A percentile compares a stretch with the other conserved stretches of the same genome.
Conservation (phyloP, 2,797 vertebrate genomes). For the Ctenosaura bakeri region DNA sequence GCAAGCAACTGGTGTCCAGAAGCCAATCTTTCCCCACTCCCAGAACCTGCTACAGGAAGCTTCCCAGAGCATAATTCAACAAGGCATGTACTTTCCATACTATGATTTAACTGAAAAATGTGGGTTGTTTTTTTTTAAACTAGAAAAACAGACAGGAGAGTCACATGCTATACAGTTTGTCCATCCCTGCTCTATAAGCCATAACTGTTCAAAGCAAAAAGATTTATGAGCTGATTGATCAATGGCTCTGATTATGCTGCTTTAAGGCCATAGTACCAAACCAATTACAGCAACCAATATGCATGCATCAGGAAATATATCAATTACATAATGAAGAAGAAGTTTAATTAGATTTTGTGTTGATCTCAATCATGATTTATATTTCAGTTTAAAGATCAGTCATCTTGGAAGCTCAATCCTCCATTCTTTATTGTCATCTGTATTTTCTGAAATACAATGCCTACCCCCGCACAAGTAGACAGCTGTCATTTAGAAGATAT, state of each 20-base stretch:
- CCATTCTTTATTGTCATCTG: not conserved
- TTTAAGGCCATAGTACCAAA: not conserved
- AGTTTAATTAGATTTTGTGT: not conserved
- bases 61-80: not conserved
- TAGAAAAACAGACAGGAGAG: not conserved
- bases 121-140: not conserved
- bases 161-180: not conserved
- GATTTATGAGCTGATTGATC: not conserved
- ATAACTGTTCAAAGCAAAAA: not conserved
- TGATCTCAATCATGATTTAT: constrained; percentile 1
- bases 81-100: not conserved
- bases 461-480: too few species aligned
- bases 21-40: too few species aligned
- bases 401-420: not conserved
- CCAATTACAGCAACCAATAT: not conserved
- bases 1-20: too few species aligned
- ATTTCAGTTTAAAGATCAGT: not conserved
- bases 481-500: not conserved
- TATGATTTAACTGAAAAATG: not conserved
- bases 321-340: not conserved
- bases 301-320: not conserved
- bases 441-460: not conserved
- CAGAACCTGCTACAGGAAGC: not conserved
- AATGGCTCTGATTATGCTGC: not conserved
- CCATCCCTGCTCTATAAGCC: not conserved